phyloP scores from a whole-genome alignment of 1,140 invertebrate species.

The Gonatopus flavifemur region DNA sequence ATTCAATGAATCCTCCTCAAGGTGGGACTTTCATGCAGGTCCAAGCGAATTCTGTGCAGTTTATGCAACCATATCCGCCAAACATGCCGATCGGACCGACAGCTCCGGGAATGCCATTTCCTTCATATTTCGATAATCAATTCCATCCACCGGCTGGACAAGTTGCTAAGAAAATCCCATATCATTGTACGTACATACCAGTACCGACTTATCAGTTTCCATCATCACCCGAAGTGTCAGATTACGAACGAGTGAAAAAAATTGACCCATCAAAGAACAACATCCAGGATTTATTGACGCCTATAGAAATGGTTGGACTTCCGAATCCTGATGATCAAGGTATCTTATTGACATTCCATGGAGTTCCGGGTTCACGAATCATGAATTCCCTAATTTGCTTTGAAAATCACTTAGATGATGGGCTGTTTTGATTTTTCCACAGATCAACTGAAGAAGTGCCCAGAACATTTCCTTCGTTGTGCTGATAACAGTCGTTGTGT shows the following conservation, averaged over 20 bases:
- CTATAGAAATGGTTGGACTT: too few relatives aligned
- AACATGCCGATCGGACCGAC: neutral
- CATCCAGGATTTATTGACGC: too few relatives aligned
- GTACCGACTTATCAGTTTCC: conserved; percentile 30
- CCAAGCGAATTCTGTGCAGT: conserved; percentile 9
- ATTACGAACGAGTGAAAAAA: too few relatives aligned
- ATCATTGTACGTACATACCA: conserved; percentile 39
- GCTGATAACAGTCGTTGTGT: conserved; percentile 61
- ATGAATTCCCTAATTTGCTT: neutral
- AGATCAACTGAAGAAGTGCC: conserved; percentile 10
- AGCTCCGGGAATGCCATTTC: neutral
- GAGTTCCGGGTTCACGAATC: too few relatives aligned
- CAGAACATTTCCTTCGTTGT: conserved; percentile 17
- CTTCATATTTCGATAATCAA: conserved; percentile 1
- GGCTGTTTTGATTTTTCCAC: neutral
- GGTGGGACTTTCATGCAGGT: conserved; percentile 10
- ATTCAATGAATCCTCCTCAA: neutral
- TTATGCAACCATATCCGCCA: neutral
- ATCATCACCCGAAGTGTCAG: conserved; percentile 13
- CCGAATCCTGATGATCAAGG: too few relatives aligned
- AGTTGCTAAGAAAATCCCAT: conserved; percentile 6
- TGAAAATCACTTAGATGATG: neutral
- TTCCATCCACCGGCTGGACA: neutral
- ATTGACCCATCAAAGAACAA: too few relatives aligned
- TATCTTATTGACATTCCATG: too few relatives aligned